These are phyloP conservation scores for Sebastes itinus DNA, from an alignment of 2,797 vertebrate genomes.

Conservation along the genomic window DNA sequence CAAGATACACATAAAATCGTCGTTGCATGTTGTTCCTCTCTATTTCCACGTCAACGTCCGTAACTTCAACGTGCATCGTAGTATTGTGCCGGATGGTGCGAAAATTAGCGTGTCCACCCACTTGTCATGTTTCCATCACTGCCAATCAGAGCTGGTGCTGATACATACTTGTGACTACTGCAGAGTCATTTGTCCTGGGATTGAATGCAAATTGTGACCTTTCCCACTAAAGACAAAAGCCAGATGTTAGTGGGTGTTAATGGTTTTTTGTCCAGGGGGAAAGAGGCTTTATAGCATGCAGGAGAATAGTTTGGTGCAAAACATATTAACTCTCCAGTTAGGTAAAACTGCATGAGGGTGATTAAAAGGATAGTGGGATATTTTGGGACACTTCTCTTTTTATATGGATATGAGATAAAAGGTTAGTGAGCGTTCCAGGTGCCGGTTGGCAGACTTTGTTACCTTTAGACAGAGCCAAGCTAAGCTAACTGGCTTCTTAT, in stretches of 20 bases:
- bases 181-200: rapidly evolving
- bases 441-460: background rate
- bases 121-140: background rate
- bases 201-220: background rate
- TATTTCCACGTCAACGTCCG: background rate
- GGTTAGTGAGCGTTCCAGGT: background rate
- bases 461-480: background rate
- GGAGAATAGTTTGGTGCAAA: background rate
- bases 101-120: too few relatives aligned
- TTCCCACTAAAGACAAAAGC: background rate
- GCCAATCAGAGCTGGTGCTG: rapidly evolving
- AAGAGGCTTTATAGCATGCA: background rate
- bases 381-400: background rate
- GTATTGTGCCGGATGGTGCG: too few relatives aligned
- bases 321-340: background rate
- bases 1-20: background rate
- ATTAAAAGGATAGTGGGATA: background rate
- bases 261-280: background rate
- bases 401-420: background rate
- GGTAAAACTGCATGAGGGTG: background rate
- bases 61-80: too few relatives aligned
- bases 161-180: background rate
- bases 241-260: background rate
- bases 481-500: background rate
- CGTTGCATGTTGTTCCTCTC: background rate